Evolutionary conservation across 2,888 invertebrate species (phyloP).

Genomic region (Strigamia maritima): DNA sequence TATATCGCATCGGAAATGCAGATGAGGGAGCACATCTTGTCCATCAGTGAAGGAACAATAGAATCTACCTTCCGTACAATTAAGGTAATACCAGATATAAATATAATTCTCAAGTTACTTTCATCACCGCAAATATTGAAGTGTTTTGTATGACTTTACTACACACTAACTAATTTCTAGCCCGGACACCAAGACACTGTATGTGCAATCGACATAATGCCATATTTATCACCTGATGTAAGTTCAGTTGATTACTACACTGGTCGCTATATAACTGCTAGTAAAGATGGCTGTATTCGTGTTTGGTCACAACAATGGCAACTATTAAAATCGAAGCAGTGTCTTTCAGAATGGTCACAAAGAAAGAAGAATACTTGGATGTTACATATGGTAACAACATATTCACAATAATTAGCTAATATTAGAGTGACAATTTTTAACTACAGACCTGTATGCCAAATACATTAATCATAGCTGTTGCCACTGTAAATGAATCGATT

Average conservation of each 20-base stretch:
- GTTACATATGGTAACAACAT: slow-evolving; percentile 7
- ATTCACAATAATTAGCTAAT: neutral
- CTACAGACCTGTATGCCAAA: slow-evolving; percentile 18
- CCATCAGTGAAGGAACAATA: neutral
- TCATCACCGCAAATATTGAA: too few relatives aligned
- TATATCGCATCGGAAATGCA: neutral
- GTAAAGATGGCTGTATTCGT: neutral
- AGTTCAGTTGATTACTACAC: neutral
- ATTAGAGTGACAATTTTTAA: neutral
- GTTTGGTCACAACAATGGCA: slow-evolving; percentile 25
- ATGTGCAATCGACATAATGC: neutral
- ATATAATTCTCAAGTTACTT: too few relatives aligned
- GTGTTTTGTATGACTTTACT: too few relatives aligned
- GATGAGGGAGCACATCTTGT: neutral
- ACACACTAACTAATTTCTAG: too few relatives aligned
- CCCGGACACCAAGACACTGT: neutral
- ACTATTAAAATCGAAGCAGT: neutral
- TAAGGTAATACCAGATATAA: too few relatives aligned
- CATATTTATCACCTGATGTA: neutral
- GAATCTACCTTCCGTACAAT: neutral
- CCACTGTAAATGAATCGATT: neutral
- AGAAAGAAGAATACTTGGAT: neutral
- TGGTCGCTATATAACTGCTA: neutral
- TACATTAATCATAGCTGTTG: neutral
- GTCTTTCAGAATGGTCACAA: neutral